Conservation (phyloP, 1,140 invertebrate genomes). For the Episyrphus balteatus region DNA sequence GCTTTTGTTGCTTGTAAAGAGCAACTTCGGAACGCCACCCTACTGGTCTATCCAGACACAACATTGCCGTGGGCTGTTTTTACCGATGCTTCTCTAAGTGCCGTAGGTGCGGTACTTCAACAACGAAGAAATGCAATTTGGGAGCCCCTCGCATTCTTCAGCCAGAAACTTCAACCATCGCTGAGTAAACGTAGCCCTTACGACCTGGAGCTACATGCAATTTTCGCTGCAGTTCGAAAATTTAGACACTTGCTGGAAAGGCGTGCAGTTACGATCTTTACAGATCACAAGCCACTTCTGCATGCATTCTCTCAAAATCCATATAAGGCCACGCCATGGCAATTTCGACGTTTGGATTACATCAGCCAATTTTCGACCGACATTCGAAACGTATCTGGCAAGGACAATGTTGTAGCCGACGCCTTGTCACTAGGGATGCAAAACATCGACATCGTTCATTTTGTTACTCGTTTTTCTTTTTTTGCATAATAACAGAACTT, state of each 20-base stretch:
- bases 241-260: constrained; percentile 26
- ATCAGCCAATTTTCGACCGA: constrained; percentile 33
- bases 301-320: constrained; percentile 21
- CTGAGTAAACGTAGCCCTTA: constrained; percentile 15
- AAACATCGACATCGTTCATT: too few relatives aligned
- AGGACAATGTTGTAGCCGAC: constrained; percentile 28
- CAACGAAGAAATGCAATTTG: constrained; percentile 8
- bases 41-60: constrained; percentile 10
- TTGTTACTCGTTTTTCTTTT: too few relatives aligned
- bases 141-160: constrained; percentile 10
- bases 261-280: constrained; percentile 24
- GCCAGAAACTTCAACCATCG: constrained; percentile 5
- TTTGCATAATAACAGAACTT: too few relatives aligned
- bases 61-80: constrained; percentile 7
- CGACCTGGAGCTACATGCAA: constrained; percentile 22
- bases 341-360: constrained; percentile 26
- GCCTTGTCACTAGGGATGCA: too few relatives aligned
- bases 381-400: constrained; percentile 28
- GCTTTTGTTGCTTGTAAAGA: constrained; percentile 24
- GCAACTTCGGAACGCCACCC: constrained; percentile 13
- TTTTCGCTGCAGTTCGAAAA: background rate
- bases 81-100: constrained; percentile 16
- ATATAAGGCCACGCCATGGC: constrained; percentile 19
- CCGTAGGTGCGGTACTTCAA: constrained; percentile 19
- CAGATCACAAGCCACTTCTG: constrained; percentile 36